Evolutionary conservation across 35 echinoderm and acorn worm species (phyloP).

Genomic region (Diadema setosum): DNA sequence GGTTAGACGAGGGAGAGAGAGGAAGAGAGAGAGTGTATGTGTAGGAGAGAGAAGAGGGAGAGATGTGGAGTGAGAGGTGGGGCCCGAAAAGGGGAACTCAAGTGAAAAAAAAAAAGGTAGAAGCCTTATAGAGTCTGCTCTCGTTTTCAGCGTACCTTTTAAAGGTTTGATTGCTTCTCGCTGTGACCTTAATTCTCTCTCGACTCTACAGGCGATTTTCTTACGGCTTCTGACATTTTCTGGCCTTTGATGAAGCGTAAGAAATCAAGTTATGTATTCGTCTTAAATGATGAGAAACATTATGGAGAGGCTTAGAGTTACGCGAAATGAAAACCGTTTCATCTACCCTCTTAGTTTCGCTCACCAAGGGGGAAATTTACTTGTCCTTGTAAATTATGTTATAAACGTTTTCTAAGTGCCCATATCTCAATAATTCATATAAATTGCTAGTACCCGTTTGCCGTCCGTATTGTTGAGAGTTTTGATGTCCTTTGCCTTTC

Average conservation of each 20-base stretch:
- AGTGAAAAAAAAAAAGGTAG: not conserved
- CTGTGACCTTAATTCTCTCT: not conserved
- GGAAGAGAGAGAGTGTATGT: not conserved
- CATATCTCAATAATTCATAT: too few species aligned
- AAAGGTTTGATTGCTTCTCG: not conserved
- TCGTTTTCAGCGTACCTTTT: not conserved
- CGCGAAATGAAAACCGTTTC: too few species aligned
- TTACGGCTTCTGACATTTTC: not conserved
- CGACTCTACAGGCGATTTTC: not conserved
- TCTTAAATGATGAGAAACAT: too few species aligned
- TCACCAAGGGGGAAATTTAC: too few species aligned
- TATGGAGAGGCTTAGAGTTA: too few species aligned
- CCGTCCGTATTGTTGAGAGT: too few species aligned
- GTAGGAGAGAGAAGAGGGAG: not conserved
- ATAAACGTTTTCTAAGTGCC: too few species aligned
- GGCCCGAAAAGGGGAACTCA: not conserved
- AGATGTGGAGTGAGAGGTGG: not conserved
- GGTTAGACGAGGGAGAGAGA: not conserved
- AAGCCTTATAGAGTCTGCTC: not conserved
- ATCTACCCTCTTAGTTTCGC: too few species aligned
- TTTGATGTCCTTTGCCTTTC: too few species aligned
- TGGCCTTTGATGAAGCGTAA: not conserved
- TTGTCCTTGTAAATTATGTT: too few species aligned
- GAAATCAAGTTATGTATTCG: not conserved
- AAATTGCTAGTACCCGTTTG: too few species aligned